Evolutionary conservation across 2,888 invertebrate species (phyloP), one percentile per base, ranked within the genome.

Genomic region (Papilio elwesi): DNA sequence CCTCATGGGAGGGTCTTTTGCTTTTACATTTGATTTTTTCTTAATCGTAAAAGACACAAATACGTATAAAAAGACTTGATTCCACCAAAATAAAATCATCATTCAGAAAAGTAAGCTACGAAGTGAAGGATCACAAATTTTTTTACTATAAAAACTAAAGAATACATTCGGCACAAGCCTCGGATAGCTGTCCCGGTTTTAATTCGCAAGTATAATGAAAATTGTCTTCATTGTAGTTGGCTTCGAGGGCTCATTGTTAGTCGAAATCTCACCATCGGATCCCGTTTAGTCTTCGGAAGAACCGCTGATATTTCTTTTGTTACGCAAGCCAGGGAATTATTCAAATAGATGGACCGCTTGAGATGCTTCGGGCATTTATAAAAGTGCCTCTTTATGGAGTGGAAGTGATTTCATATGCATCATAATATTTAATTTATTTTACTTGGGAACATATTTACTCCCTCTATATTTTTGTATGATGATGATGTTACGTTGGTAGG

Each of bases 341-440:
- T 73, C 70, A 73, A 73, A 73, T 67, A 73, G 66, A 73, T 70
- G 70, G 66, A 73, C 70, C 70, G 70, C 66, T 73, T 73, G 69
- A 69, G 64, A 69, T 64, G 51, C 69, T 65, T 65, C 69, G 57
- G 59, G 69, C 51, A n/a, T 52, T 71, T 64, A 59, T 59, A 53
- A 65, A 69, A 69, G 57, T 65, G 69, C 52, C 66, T 62, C 70
- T 70, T 66, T 73, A 68, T 73, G 69, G 66, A 38, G 66, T 70
- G 73, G 73, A 73, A 73, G 66, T 73, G 73, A 73, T 70, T 70
- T 70, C 49, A 64, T 64, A 67, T 47, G 57, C 68, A 68, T 43
- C 26, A 57, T 38, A 51, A 69, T 51, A 51, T 69, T 65, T 47
- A 36, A 11, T 63, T 51, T 43, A 48, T 48, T 13, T 13, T 16